phyloP scores from a whole-genome alignment of 1,140 invertebrate genomes.

The Drosophila pseudoobscura region DNA sequence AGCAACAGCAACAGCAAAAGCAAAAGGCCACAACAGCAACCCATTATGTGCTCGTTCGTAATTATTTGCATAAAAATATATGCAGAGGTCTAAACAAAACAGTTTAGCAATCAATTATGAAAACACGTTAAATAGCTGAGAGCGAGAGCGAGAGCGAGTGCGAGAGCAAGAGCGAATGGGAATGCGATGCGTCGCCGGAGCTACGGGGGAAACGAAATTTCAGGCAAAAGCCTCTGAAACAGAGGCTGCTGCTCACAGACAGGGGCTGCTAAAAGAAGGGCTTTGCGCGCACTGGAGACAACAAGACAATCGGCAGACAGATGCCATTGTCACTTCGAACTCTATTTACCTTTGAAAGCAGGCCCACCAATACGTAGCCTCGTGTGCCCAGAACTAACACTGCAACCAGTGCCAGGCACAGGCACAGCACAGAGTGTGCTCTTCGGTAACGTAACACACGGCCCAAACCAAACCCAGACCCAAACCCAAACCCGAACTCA shows the following conservation, averaged over 20 bases:
- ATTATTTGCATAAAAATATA: slow-evolving; percentile 82
- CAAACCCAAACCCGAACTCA: neutral
- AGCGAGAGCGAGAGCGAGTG: slow-evolving; percentile 55
- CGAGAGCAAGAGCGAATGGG: slow-evolving; percentile 45
- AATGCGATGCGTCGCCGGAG: slow-evolving; percentile 31
- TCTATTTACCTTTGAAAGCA: slow-evolving; percentile 31
- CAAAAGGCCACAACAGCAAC: slow-evolving; percentile 18
- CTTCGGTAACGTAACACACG: slow-evolving; percentile 38
- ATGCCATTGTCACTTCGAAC: slow-evolving; percentile 47
- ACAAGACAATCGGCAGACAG: slow-evolving; percentile 67
- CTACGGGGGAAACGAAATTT: slow-evolving; percentile 13
- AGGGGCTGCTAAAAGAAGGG: slow-evolving; percentile 16
- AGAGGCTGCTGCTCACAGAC: slow-evolving; percentile 15
- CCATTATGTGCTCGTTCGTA: slow-evolving; percentile 76
- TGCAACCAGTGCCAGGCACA: slow-evolving; percentile 1
- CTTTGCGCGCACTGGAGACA: slow-evolving; percentile 25
- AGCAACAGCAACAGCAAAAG: slow-evolving; percentile 12
- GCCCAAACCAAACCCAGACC: slow-evolving; percentile 3
- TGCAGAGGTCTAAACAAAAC: slow-evolving; percentile 80
- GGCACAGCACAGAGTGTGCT: slow-evolving; percentile 39
- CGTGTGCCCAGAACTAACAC: slow-evolving; percentile 29
- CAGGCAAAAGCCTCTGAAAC: slow-evolving; percentile 39
- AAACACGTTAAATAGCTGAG: slow-evolving; percentile 80
- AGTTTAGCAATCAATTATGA: slow-evolving; percentile 82
- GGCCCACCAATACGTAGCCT: slow-evolving; percentile 48